Evolutionary conservation across 2,888 invertebrate genomes (phyloP).

Genomic region (Amblyjoppa proteus): DNA sequence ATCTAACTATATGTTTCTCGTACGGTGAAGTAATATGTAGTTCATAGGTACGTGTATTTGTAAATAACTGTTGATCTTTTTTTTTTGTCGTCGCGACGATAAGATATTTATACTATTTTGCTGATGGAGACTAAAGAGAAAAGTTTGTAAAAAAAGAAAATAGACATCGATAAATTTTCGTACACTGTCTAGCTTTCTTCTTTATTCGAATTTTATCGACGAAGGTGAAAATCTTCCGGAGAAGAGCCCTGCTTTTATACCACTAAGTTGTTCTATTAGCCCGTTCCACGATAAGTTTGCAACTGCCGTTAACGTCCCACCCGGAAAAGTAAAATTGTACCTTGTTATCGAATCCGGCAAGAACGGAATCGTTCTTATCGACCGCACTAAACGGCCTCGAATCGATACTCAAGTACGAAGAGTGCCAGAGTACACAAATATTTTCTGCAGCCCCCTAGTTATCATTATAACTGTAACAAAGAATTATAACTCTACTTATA

Average conservation of each 20-base stretch:
- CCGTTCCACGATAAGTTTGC: background rate
- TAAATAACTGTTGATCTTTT: constrained; percentile 55
- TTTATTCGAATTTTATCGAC: background rate
- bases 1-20: constrained; percentile 17
- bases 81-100: constrained; percentile 39
- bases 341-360: background rate
- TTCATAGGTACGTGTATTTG: constrained; percentile 40
- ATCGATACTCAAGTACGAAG: background rate
- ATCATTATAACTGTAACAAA: no score
- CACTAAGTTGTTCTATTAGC: background rate
- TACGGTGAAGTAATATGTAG: constrained; percentile 13
- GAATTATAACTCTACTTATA: background rate
- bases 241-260: background rate
- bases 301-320: background rate
- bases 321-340: no score
- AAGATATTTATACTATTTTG: constrained; percentile 61
- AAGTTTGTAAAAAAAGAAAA: constrained; percentile 35
- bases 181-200: background rate
- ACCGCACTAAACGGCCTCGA: background rate
- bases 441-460: background rate
- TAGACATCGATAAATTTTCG: background rate
- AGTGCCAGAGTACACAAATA: background rate
- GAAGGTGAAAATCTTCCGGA: background rate
- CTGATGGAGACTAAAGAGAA: constrained; percentile 23
- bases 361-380: background rate